These are phyloP conservation scores for Neotragus pygmaeus DNA, from an alignment of 2,113 vertebrate genomes.

Conservation along the genomic window DNA sequence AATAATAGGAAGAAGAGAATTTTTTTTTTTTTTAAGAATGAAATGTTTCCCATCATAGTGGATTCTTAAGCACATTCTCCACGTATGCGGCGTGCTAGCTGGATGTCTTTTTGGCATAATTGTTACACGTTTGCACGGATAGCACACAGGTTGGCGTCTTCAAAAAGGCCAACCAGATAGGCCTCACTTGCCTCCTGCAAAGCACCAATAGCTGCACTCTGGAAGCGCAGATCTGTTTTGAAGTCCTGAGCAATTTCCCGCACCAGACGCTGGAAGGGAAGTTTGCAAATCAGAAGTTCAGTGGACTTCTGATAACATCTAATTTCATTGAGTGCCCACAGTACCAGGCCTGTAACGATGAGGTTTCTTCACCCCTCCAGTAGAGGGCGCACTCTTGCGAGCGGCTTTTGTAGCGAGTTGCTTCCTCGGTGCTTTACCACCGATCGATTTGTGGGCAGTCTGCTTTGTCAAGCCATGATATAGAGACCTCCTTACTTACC, in stretches of 20 bases:
- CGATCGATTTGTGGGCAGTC: slow-evolving; percentile 82
- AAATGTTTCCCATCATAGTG: too few species aligned
- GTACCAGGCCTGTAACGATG: slow-evolving; percentile 76
- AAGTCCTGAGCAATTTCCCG: slow-evolving; percentile 92
- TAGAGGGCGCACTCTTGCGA: slow-evolving; percentile 84
- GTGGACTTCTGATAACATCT: slow-evolving; percentile 89
- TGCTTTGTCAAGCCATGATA: slow-evolving; percentile 84
- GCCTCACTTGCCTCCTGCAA: slow-evolving; percentile 79
- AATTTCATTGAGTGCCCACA: slow-evolving; percentile 83
- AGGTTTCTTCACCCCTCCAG: slow-evolving; percentile 84
- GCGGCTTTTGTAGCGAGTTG: slow-evolving; percentile 84
- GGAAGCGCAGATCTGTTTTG: slow-evolving; percentile 91
- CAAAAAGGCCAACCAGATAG: too few species aligned
- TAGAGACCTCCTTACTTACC: slow-evolving; percentile 76
- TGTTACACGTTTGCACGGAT: too few species aligned
- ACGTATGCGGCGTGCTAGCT: too few species aligned
- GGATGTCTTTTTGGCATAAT: too few species aligned
- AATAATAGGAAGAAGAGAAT: too few species aligned
- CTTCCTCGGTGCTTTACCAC: slow-evolving; percentile 83
- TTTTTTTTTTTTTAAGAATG: too few species aligned
- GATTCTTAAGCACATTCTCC: too few species aligned
- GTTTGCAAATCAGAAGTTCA: slow-evolving; percentile 89
- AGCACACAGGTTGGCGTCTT: too few species aligned
- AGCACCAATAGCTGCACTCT: slow-evolving; percentile 90
- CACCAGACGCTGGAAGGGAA: slow-evolving; percentile 89